Base-by-base conservation (phyloP, 1,140 invertebrate genomes). In the Heliconius nattereri region DNA sequence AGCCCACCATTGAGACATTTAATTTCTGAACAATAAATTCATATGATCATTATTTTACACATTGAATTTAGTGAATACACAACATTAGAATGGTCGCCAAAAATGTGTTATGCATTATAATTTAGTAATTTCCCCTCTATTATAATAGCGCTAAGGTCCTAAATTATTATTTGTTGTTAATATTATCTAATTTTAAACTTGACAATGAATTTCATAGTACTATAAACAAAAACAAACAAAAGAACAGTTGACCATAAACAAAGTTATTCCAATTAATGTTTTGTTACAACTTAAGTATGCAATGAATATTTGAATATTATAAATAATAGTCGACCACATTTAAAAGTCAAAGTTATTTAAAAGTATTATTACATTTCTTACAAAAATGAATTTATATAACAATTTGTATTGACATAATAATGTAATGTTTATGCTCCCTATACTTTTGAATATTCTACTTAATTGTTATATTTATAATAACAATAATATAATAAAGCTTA, bases 1-100 rank as follows among this genome's bases (percentile, higher is more conserved):
- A 81, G 81, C 83, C 83, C 76, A 84, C 83, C 83, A 84, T 84
- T 76, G 80, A 81, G 80, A 78, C 60, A 78, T 78, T 81, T 81
- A 81, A 78, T 66, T 81, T 81, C 80, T 81, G 80, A 81, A 81
- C 73, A 81, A 81, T 81, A 81, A 81, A 81, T 81, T 81, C 76
- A 81, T 78, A 78, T 81, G 73, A 81, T 81, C 77, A 81, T 81
- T 81, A 78, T 66, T 45, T 29, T 74, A 81, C 77, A 81, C 73
- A 81, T 76, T 76, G 77, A 78, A 78, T 81, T 78, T 23, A 81
- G 52, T 76, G 26, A 81, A 78, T 66, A 81, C 75, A 81, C 73
- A 78, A 75, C 54, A 75, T 78, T 78, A 81, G 72, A 81, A 81
- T 75, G 72, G 77, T 78, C 45, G 76, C 73, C 80, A 81, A 81